These are phyloP conservation scores for Bradypodion pumilum DNA, from an alignment of 2,797 vertebrate genomes.

Conservation along the genomic window DNA sequence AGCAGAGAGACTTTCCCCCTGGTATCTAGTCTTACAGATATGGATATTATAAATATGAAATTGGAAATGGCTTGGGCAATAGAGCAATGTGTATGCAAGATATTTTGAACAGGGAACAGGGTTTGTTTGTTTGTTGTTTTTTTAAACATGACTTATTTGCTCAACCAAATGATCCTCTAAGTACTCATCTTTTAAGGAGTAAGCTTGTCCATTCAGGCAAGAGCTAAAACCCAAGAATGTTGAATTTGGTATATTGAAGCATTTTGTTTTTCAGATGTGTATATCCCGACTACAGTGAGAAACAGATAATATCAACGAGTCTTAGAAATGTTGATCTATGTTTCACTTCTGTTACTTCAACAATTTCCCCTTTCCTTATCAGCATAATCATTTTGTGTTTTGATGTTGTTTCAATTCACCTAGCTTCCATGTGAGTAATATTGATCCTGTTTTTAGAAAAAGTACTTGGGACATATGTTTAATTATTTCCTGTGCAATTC, in stretches of 20 bases:
- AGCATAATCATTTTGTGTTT: not conserved
- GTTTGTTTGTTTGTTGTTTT: too few species aligned
- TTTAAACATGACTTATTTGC: not conserved
- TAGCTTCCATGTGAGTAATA: slow-evolving; percentile 5
- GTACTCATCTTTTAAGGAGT: not conserved
- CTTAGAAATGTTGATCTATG: not conserved
- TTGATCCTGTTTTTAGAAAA: not conserved
- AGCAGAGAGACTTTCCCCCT: not conserved
- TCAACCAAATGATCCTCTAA: not conserved
- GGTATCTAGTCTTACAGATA: not conserved
- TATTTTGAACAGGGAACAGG: not conserved
- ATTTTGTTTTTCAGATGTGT: not conserved
- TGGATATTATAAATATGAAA: not conserved
- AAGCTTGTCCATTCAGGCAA: not conserved
- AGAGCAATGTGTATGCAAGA: not conserved
- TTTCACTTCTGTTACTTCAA: slow-evolving; percentile 5
- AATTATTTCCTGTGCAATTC: slow-evolving; percentile 30
- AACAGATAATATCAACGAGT: not conserved
- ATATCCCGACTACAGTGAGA: not conserved
- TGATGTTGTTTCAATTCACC: slow-evolving; percentile 1
- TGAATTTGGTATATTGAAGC: not conserved
- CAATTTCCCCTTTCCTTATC: slow-evolving; percentile 11
- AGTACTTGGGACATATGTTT: slow-evolving; percentile 20
- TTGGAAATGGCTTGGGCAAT: not conserved
- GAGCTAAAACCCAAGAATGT: too few species aligned